Conservation (phyloP, 2,888 invertebrate species). For the Steinernema scapterisci region DNA sequence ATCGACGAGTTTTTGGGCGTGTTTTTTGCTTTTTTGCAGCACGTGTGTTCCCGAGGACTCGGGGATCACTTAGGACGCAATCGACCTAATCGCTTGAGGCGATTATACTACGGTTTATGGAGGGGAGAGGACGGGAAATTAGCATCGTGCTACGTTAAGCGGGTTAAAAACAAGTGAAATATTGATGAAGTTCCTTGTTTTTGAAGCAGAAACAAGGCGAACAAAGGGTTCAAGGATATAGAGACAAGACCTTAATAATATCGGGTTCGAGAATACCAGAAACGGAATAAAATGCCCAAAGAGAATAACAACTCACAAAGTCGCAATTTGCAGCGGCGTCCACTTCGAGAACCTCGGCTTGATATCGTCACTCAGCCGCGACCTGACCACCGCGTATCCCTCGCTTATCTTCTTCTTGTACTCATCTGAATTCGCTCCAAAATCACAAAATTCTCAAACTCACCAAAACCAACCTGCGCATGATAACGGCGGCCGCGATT, state of each 20-base stretch:
- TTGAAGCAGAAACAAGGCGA: too few relatives aligned
- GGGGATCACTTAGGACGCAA: too few relatives aligned
- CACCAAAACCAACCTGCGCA: constrained; percentile 56
- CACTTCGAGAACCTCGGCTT: constrained; percentile 67
- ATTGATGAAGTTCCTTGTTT: too few relatives aligned
- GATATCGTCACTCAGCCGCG: constrained; percentile 69
- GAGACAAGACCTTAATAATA: too few relatives aligned
- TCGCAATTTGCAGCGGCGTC: constrained; percentile 68
- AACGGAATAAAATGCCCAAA: too few relatives aligned
- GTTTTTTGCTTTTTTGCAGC: neutral
- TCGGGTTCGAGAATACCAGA: too few relatives aligned
- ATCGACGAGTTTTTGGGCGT: neutral
- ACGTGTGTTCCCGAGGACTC: neutral
- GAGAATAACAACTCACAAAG: constrained; percentile 61
- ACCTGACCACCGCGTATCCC: constrained; percentile 70
- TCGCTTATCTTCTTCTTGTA: constrained; percentile 71
- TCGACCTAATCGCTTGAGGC: neutral
- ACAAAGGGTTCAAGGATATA: too few relatives aligned
- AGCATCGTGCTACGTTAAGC: neutral
- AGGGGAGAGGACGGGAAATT: neutral
- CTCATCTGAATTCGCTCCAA: constrained; percentile 68
- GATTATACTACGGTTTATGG: neutral
- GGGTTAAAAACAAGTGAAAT: neutral
- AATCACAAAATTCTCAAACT: too few relatives aligned
- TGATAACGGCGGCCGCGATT: constrained; percentile 62